phyloP scores from a whole-genome alignment of 2,888 invertebrate genomes.

The Chaetogeoica ovagalla region DNA sequence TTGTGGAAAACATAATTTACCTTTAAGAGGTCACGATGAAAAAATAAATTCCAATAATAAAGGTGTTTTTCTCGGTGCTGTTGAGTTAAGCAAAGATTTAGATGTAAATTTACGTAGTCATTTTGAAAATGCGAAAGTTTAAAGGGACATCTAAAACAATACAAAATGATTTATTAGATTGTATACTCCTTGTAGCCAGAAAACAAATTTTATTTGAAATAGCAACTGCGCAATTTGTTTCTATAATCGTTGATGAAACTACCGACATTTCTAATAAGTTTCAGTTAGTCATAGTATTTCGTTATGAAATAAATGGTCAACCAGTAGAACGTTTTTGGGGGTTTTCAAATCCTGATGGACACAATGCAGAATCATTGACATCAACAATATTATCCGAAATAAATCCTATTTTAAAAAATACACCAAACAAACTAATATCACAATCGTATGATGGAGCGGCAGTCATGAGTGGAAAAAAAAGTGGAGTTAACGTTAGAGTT shows the following conservation, averaged over 20 bases:
- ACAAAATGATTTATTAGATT: slow-evolving; percentile 18
- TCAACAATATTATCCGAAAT: slow-evolving; percentile 4
- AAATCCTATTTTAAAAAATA: slow-evolving; percentile 6
- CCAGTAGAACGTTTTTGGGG: slow-evolving; percentile 21
- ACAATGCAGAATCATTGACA: slow-evolving; percentile 25
- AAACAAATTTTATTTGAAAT: slow-evolving; percentile 21
- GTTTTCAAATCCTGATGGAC: slow-evolving; percentile 3
- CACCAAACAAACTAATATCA: slow-evolving; percentile 7
- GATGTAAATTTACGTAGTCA: too few species aligned
- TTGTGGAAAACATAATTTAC: too few species aligned
- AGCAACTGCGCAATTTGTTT: neutral
- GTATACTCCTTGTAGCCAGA: slow-evolving; percentile 8
- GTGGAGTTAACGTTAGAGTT: too few species aligned
- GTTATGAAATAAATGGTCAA: slow-evolving; percentile 11
- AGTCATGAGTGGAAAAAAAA: too few species aligned
- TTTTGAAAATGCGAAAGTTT: too few species aligned
- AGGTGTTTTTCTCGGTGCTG: too few species aligned
- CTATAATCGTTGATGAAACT: slow-evolving; percentile 9
- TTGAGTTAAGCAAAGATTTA: too few species aligned
- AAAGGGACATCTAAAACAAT: slow-evolving; percentile 21
- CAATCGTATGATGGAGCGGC: too few species aligned
- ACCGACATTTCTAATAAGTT: slow-evolving; percentile 13
- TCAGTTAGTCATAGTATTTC: slow-evolving; percentile 8
- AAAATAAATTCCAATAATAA: too few species aligned
- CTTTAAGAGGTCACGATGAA: too few species aligned